phyloP scores from a whole-genome alignment of 2,113 vertebrate genomes.

The Nestor notabilis region DNA sequence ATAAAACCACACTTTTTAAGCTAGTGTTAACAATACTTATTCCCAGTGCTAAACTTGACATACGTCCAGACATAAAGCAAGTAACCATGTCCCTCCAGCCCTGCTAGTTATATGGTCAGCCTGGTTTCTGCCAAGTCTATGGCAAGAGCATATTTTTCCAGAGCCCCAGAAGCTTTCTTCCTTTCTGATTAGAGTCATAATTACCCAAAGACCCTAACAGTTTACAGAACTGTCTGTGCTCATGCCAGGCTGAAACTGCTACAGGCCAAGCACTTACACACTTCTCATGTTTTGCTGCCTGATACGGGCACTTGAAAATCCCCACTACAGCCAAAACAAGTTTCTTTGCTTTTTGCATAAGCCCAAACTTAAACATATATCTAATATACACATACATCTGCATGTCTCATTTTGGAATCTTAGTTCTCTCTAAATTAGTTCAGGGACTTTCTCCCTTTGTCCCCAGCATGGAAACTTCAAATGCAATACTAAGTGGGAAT shows the following conservation, averaged over 20 bases:
- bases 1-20: not conserved
- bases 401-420: not conserved
- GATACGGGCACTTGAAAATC: not conserved
- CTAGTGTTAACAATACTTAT: conserved; percentile 8
- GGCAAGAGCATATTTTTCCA: not conserved
- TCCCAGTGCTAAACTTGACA: not conserved
- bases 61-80: not conserved
- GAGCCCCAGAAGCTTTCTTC: not conserved
- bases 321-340: not conserved
- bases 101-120: not conserved
- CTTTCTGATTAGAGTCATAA: not conserved
- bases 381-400: not conserved
- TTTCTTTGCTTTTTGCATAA: not conserved
- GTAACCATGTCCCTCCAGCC: not conserved
- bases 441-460: not conserved
- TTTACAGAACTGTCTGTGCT: not conserved
- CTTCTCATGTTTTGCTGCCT: not conserved
- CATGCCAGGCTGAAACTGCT: not conserved
- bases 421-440: not conserved
- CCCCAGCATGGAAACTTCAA: not conserved
- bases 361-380: not conserved
- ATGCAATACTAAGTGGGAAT: not conserved
- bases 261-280: not conserved
- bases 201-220: not conserved
- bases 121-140: not conserved